Percentiles rank a stretch among this genome's conserved stretches.
Conservation (phyloP, 2,113 vertebrate genomes). For the Myanophis thanlyinensis region DNA sequence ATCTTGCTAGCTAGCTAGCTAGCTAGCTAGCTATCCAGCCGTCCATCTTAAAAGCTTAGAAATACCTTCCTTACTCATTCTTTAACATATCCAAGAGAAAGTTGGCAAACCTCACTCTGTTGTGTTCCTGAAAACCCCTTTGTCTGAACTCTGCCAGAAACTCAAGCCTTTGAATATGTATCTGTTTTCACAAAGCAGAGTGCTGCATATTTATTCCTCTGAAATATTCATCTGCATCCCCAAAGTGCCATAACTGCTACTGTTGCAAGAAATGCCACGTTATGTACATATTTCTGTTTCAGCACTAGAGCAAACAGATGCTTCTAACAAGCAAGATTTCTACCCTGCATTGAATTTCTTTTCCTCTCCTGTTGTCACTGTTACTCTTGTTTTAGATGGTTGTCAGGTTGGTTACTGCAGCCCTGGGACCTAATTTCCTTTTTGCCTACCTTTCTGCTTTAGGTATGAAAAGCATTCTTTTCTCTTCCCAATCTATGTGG, state of each 20-base stretch:
- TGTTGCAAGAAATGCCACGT: slow-evolving; percentile 43
- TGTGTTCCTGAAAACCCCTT: not conserved
- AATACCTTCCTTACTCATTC: not conserved
- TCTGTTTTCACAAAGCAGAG: slow-evolving; percentile 40
- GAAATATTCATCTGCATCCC: slow-evolving; percentile 43
- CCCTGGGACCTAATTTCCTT: not conserved
- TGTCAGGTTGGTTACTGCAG: slow-evolving; percentile 20
- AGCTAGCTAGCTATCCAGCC: no score
- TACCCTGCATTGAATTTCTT: not conserved
- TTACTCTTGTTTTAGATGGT: slow-evolving; percentile 19
- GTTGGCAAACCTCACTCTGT: not conserved
- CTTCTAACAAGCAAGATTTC: slow-evolving; percentile 27
- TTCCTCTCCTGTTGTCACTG: slow-evolving; percentile 3
- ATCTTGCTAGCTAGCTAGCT: no score
- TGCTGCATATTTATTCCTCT: slow-evolving; percentile 42
- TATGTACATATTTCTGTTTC: slow-evolving; percentile 47
- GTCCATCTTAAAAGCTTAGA: not conserved
- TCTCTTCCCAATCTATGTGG: not conserved
- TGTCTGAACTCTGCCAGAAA: not conserved
- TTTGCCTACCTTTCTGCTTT: not conserved
- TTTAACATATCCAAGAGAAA: not conserved
- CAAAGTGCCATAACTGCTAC: slow-evolving; percentile 23
- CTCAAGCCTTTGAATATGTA: slow-evolving; percentile 35
- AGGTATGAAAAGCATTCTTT: not conserved
- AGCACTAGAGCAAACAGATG: slow-evolving; percentile 37